phyloP scores from a whole-genome alignment of 2,113 vertebrate genomes.

The Anthoscopus minutus region DNA sequence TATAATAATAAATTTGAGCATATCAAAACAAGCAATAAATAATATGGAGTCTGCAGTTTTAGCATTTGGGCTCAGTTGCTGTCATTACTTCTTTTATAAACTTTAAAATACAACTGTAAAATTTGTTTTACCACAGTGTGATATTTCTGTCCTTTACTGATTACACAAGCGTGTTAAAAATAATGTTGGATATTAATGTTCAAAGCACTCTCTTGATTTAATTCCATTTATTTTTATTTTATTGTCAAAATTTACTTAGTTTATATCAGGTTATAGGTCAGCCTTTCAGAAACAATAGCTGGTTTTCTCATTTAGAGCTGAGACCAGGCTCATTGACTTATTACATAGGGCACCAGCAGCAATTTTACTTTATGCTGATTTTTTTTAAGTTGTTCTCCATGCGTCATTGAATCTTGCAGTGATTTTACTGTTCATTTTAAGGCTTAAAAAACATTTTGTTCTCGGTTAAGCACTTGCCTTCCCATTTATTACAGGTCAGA shows the following conservation, averaged over 20 bases:
- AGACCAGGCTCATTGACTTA: background rate
- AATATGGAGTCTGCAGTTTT: background rate
- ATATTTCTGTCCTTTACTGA: background rate
- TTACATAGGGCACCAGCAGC: background rate
- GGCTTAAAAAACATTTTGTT: background rate
- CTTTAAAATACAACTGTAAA: background rate
- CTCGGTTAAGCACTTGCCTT: background rate
- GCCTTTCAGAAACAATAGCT: background rate
- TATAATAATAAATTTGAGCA: background rate
- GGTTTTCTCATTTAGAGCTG: background rate
- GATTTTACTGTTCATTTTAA: conserved; percentile 16
- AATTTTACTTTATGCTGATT: background rate
- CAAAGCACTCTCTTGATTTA: background rate
- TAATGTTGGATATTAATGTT: background rate
- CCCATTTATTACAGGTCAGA: background rate
- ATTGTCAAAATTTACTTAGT: background rate
- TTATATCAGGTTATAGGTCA: background rate
- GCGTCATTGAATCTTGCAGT: background rate
- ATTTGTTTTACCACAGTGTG: background rate
- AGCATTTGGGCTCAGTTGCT: background rate
- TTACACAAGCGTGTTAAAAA: background rate
- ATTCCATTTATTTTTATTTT: background rate
- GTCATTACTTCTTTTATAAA: background rate
- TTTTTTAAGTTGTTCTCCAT: background rate
- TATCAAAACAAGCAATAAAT: background rate